Evolutionary conservation across 2,888 invertebrate species (phyloP).

Genomic region (Hipparchia semele): DNA sequence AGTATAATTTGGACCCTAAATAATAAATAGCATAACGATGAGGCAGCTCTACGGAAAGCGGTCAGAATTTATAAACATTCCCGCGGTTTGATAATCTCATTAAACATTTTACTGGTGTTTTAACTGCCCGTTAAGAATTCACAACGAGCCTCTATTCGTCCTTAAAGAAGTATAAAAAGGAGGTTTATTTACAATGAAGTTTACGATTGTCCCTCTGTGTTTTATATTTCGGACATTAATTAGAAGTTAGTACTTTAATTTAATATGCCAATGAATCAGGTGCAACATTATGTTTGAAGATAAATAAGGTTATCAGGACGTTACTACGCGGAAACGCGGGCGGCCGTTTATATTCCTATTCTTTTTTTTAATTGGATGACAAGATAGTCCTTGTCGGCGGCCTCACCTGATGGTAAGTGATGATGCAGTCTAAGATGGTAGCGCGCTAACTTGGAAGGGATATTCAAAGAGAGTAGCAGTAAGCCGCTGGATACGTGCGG

Average conservation of each 20-base stretch:
- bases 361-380: no score
- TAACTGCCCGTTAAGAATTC: slow-evolving; percentile 71
- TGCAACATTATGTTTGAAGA: not conserved
- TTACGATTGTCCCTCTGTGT: slow-evolving; percentile 35
- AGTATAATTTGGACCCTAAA: slow-evolving; percentile 37
- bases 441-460: no score
- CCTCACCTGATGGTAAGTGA: no score
- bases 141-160: slow-evolving; percentile 63
- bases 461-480: no score
- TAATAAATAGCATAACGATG: slow-evolving; percentile 34
- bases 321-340: no score
- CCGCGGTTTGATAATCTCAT: slow-evolving; percentile 67
- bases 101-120: slow-evolving; percentile 71
- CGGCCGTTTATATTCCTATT: no score
- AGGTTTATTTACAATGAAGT: slow-evolving; percentile 36
- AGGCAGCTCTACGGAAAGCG: slow-evolving; percentile 30
- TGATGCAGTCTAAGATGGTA: no score
- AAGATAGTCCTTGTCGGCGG: no score
- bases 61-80: slow-evolving; percentile 47
- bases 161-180: slow-evolving; percentile 45
- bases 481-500: no score
- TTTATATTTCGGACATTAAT: slow-evolving; percentile 29
- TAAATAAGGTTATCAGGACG: not conserved
- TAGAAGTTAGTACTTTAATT: slow-evolving; percentile 24
- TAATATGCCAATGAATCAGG: slow-evolving; percentile 1